Percentiles rank a stretch among this genome's conserved stretches.
Evolutionary conservation across 2,888 invertebrate species (phyloP).

Genomic region (Sicus ferrugineus): DNA sequence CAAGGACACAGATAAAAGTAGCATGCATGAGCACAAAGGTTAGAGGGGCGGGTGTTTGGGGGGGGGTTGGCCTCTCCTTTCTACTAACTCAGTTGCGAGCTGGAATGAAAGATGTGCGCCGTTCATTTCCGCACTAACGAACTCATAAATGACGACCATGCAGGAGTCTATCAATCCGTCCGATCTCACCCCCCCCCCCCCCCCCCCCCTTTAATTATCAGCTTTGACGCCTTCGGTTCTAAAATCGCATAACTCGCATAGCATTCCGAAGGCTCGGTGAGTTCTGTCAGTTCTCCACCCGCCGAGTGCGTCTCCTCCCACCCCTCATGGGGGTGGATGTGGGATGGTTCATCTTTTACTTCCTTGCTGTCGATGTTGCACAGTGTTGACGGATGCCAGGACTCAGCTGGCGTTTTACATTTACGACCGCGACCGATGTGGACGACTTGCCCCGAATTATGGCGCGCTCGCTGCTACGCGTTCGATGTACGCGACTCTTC

Average conservation of each 20-base stretch:
- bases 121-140: conserved; percentile 29
- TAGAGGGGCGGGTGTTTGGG: neutral
- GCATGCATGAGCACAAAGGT: neutral
- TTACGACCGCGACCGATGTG: conserved; percentile 3
- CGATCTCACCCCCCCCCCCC: conserved; percentile 2
- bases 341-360: conserved; percentile 26
- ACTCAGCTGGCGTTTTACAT: conserved; percentile 22
- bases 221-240: conserved; percentile 26
- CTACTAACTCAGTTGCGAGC: conserved; percentile 13
- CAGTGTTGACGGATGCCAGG: conserved; percentile 3
- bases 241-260: conserved; percentile 8
- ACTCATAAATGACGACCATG: neutral
- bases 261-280: neutral
- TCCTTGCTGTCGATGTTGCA: conserved; percentile 4
- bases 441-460: conserved; percentile 18
- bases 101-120: conserved; percentile 29
- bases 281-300: neutral
- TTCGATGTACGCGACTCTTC: conserved; percentile 34
- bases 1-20: conserved; percentile 15
- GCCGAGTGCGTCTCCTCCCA: neutral
- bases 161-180: too few relatives aligned
- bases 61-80: neutral
- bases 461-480: conserved; percentile 22
- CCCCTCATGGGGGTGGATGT: neutral
- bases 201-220: conserved; percentile 26